Evolutionary conservation across 1,140 invertebrate species (phyloP).

Genomic region (Lasioglossum albipes): DNA sequence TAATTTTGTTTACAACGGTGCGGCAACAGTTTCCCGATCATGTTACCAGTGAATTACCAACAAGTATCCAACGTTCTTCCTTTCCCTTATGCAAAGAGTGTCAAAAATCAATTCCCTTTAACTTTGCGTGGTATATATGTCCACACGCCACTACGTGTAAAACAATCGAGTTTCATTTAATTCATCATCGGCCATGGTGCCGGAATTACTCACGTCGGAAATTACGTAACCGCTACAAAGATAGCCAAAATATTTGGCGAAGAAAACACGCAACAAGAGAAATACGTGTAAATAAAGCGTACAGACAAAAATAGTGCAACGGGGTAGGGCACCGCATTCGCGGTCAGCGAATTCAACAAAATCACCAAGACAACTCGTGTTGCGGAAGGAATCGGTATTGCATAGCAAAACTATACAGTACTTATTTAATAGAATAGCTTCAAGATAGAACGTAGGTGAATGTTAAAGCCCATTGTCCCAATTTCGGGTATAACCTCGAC

Average conservation of each 20-base stretch:
- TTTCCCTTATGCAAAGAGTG: slow-evolving; percentile 27
- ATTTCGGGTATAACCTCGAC: slow-evolving; percentile 57
- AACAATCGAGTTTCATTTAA: slow-evolving; percentile 58
- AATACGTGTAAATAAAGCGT: slow-evolving; percentile 64
- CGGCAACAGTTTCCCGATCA: slow-evolving; percentile 1
- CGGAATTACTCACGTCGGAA: slow-evolving; percentile 59
- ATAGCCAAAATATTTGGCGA: slow-evolving; percentile 70
- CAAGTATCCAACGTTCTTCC: background rate
- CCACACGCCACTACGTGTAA: slow-evolving; percentile 43
- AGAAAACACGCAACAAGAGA: slow-evolving; percentile 66
- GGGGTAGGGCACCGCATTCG: slow-evolving; percentile 57
- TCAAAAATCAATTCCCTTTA: slow-evolving; percentile 55
- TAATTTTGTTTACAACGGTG: slow-evolving; percentile 51
- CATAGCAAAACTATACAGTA: slow-evolving; percentile 31
- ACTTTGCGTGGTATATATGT: slow-evolving; percentile 35
- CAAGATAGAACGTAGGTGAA: slow-evolving; percentile 15
- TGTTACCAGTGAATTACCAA: slow-evolving; percentile 16
- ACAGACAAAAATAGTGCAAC: slow-evolving; percentile 70
- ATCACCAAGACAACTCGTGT: slow-evolving; percentile 46
- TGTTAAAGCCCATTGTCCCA: slow-evolving; percentile 41
- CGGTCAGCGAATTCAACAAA: slow-evolving; percentile 51
- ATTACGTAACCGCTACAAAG: slow-evolving; percentile 71
- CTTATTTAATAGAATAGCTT: slow-evolving; percentile 8
- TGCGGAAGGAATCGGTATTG: slow-evolving; percentile 32
- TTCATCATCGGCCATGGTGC: slow-evolving; percentile 54